Conservation (phyloP, 2,113 vertebrate species). For the Catharus minimus region DNA sequence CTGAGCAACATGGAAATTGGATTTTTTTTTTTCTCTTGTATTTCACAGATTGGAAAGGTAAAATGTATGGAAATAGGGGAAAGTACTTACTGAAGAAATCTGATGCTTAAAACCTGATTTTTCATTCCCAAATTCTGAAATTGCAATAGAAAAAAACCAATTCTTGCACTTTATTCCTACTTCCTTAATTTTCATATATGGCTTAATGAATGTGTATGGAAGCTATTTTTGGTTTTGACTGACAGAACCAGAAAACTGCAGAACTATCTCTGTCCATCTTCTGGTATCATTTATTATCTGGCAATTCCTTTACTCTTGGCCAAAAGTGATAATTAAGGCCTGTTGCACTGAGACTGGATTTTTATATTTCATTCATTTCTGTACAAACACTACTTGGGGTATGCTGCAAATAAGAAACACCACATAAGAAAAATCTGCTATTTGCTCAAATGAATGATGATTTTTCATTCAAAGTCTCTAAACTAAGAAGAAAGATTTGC, state of each 20-base stretch:
- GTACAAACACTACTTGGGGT: not conserved
- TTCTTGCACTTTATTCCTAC: not conserved
- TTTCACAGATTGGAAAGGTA: slow-evolving; percentile 30
- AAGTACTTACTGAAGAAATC: not conserved
- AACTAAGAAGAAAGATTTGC: not conserved
- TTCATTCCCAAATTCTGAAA: not conserved
- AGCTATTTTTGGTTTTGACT: not conserved
- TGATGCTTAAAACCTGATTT: not conserved
- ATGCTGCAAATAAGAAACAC: not conserved
- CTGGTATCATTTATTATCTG: not conserved
- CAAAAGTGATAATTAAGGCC: not conserved
- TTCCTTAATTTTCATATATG: not conserved
- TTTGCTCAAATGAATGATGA: not conserved
- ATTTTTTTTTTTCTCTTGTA: slow-evolving; percentile 6
- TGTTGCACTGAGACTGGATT: not conserved
- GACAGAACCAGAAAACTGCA: not conserved
- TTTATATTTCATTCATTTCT: not conserved
- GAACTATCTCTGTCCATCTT: not conserved
- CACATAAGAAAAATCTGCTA: not conserved
- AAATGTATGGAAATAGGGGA: slow-evolving; percentile 7
- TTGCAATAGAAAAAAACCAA: not conserved
- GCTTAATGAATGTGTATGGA: not conserved
- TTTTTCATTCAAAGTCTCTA: not conserved
- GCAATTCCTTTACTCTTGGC: not conserved
- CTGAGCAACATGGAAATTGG: slow-evolving; percentile 38